These are phyloP conservation scores for Boloria selene DNA, from an alignment of 2,888 invertebrate species.

Conservation along the genomic window DNA sequence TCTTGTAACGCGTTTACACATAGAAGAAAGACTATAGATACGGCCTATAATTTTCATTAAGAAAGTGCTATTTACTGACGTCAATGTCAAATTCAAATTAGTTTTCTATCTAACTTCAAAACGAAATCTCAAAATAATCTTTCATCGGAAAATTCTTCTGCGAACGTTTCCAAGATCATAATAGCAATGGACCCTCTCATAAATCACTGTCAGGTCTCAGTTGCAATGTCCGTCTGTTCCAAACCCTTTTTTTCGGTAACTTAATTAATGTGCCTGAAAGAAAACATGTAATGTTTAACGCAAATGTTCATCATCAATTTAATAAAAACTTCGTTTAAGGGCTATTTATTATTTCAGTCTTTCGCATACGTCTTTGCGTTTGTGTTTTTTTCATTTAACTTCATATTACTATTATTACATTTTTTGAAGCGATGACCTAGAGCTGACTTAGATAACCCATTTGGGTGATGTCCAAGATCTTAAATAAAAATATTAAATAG, in stretches of 20 bases:
- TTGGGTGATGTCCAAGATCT: no score
- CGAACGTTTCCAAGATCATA: conserved; percentile 24
- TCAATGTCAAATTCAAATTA: conserved; percentile 12
- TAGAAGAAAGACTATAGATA: no score
- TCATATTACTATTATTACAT: no score
- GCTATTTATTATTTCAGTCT: background rate
- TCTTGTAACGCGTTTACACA: no score
- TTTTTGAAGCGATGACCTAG: no score
- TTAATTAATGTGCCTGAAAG: conserved; percentile 47
- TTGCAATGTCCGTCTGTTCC: conserved; percentile 46
- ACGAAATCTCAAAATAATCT: conserved; percentile 20
- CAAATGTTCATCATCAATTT: conserved; percentile 12
- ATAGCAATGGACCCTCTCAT: conserved; percentile 31
- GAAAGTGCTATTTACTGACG: background rate
- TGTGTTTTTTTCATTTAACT: no score
- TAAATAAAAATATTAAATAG: no score
- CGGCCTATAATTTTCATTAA: background rate
- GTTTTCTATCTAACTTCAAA: conserved; percentile 2
- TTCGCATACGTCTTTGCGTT: background rate
- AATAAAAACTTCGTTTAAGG: background rate
- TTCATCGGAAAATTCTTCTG: conserved; percentile 24
- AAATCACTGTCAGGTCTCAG: conserved; percentile 52
- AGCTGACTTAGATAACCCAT: no score
- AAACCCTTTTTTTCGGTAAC: conserved; percentile 48
- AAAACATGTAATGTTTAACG: conserved; percentile 21